Base-by-base conservation (phyloP, 2,797 vertebrate genomes). In the Cephalopachus bancanus region DNA sequence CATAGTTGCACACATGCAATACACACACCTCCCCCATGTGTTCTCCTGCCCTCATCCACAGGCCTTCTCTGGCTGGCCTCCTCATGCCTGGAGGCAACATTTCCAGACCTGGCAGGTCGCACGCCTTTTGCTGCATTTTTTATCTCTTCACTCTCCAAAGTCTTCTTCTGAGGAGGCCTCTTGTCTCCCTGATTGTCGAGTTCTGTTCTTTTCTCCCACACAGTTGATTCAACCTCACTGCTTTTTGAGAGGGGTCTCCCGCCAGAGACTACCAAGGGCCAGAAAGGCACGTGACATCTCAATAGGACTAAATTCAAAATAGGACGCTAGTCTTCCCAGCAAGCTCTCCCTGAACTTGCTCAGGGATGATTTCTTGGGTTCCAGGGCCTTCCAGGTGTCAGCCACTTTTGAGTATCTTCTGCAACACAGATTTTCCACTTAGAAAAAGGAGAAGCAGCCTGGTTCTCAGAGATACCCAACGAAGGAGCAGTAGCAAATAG, bases 31-130 rank as follows among this genome's bases (percentile, higher is more conserved):
- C 26, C 4, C 4, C 69, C 15, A 10, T 1, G 2, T 83, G 49
- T 60, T 33, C 19, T 22, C 51, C 37, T 0, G 0, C 19, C 37
- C 14, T 22, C 12, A 30, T 28, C 10, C 14, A 24, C 22, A 64
- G 22, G 19, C 9, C 17, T 83, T 20, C 57, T 20, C n/a, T 26
- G 24, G 26, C 10, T 76, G 14, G 3, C 3, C 17, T 69, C 20
- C 15, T 20, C 59, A 59, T 0, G 3, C 53, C 5, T 33, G 5
- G 74, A 44, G 4, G 11, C 7, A 14, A 49, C 2, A 1, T 44
- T 57, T 30, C 30, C 20, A 1, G 24, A 33, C 53, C 59, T 26
- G 20, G 28, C 74, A 60, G 59, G 60, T 22, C 9, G 0, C 17
- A 51, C 10, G 10, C 17, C 9, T 12, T 64, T 5, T 64, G 19